Evolutionary conservation across 2,113 vertebrate genomes (phyloP), one percentile per base, ranked within the genome.

Genomic region (Neodontobutis hainanensis): DNA sequence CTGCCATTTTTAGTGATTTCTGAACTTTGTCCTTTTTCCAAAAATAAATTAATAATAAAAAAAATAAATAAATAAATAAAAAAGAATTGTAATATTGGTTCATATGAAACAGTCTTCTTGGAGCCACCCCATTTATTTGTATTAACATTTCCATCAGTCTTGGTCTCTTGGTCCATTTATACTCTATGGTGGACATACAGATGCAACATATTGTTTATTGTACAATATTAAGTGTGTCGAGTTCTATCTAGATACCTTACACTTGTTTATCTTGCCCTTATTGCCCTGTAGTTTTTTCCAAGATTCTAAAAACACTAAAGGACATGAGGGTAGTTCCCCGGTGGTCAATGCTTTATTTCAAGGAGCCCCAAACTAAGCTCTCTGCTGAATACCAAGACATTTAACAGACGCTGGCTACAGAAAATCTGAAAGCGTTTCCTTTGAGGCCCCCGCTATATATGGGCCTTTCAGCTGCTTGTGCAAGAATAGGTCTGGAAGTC

Each of bases 331-430:
- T 71, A 76, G 78, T 74, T 79, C 80, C 78, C 67, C 65, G 43
- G 77, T 81, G 82, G 80, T 78, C 70, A 82, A 85, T 73, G 73
- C 71, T 86, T 79, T 61, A 81, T 78, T 80, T 77, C 79, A 68
- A 85, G 77, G 78, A 86, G 76, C 60, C 78, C 32, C 79, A 80
- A 84, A 80, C 75, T 76, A 67, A 45, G 7, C 62, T 81, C 80
- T 81, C 68, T 71, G 70, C 73, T 78, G 84, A 88, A 84, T 83
- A 85, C 84, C 83, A 89, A 90, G 79, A 68, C 78, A 49, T 71
- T 87, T 77, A 69, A 81, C 42, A 60, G 48, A 75, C 57, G 76
- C 76, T 79, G 67, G 82, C 81, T 71, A 87, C 87, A 87, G 72
- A 88, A 66, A 86, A 59, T 14, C 81, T 73, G 80, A 84, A 82